Conservation (phyloP, 1,140 invertebrate genomes). For the Drosophila ogumai region DNA sequence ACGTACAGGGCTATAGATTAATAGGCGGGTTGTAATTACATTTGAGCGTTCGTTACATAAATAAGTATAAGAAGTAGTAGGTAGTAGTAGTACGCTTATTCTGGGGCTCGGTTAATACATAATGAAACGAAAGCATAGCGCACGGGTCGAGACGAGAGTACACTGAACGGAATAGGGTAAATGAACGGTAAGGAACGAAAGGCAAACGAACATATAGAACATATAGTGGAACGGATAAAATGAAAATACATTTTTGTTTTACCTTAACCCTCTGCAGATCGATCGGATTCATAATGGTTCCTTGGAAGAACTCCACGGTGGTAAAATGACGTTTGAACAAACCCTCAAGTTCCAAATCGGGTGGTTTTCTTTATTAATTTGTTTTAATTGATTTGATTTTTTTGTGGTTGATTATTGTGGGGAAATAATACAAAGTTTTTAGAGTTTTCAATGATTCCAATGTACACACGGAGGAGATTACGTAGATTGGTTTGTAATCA, state of each 20-base stretch:
- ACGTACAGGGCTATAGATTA: constrained; percentile 36
- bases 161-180: constrained; percentile 41
- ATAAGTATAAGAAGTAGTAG: constrained; percentile 37
- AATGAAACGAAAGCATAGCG: constrained; percentile 36
- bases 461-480: constrained; percentile 55
- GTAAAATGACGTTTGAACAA: constrained; percentile 99
- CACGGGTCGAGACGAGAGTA: constrained; percentile 42
- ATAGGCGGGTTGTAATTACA: constrained; percentile 41
- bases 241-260: constrained; percentile 86
- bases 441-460: constrained; percentile 72
- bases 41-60: constrained; percentile 58
- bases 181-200: constrained; percentile 54
- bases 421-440: constrained; percentile 78
- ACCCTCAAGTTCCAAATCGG: constrained; percentile 99
- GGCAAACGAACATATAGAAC: constrained; percentile 70
- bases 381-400: constrained; percentile 42
- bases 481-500: constrained; percentile 60
- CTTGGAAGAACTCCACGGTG: constrained; percentile 99
- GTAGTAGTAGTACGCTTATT: constrained; percentile 44
- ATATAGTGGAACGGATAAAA: constrained; percentile 61
- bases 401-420: constrained; percentile 47
- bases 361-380: constrained; percentile 90
- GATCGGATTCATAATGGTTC: constrained; percentile 99
- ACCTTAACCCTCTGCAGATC: constrained; percentile 99
- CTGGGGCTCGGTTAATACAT: constrained; percentile 48